phyloP scores from a whole-genome alignment of 2,113 vertebrate genomes.

The Grammomys dolichurus region DNA sequence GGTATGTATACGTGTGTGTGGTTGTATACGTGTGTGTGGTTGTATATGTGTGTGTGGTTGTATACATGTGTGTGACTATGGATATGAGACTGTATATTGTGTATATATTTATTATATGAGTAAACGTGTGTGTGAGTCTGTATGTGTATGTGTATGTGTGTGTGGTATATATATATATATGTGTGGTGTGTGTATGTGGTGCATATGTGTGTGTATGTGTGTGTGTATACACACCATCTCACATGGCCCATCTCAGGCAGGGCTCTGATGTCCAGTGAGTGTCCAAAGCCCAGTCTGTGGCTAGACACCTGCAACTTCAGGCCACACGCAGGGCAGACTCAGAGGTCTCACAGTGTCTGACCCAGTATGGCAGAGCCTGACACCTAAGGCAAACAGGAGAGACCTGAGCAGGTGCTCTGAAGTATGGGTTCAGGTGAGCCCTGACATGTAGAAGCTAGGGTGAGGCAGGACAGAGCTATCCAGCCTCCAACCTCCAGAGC shows the following conservation, averaged over 20 bases:
- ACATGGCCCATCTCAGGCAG: background rate
- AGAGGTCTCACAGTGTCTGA: background rate
- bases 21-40: background rate
- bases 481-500: background rate
- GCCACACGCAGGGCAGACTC: background rate
- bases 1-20: background rate
- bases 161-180: background rate
- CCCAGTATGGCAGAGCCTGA: accelerated
- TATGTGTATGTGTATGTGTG: background rate
- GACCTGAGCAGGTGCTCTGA: background rate
- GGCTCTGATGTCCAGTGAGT: background rate
- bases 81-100: too few species aligned
- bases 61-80: too few species aligned
- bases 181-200: background rate
- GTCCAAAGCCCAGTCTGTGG: background rate
- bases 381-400: accelerated
- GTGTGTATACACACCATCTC: background rate
- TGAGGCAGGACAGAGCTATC: background rate
- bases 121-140: background rate
- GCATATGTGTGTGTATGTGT: background rate
- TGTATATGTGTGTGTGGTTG: too few species aligned
- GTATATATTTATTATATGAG: too few species aligned
- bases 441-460: background rate
- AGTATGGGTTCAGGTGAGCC: background rate
- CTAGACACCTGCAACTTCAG: background rate